Evolutionary conservation across 2,113 vertebrate genomes (phyloP).

Genomic region (Dipodomys merriami): DNA sequence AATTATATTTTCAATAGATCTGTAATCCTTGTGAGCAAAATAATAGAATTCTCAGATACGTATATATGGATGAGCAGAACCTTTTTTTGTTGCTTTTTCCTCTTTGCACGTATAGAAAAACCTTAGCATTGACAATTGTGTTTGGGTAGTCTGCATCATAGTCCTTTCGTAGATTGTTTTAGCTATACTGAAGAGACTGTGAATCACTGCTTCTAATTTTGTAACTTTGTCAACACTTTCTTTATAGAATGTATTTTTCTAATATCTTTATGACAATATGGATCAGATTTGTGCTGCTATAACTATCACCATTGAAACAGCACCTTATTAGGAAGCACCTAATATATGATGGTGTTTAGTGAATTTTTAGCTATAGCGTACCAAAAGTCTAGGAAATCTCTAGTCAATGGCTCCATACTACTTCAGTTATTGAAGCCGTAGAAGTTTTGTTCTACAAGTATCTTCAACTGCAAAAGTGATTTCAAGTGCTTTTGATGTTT

Average conservation of each 20-base stretch:
- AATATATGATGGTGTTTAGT: constrained; percentile 9
- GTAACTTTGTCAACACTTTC: constrained; percentile 14
- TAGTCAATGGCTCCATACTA: background rate
- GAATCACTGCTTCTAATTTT: constrained; percentile 27
- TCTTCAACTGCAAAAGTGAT: background rate
- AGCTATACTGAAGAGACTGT: background rate
- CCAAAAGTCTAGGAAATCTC: constrained; percentile 5
- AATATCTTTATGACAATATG: constrained; percentile 4
- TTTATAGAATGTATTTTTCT: constrained; percentile 25
- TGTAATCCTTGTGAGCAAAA: background rate
- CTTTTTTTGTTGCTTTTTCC: background rate
- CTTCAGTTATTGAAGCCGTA: background rate
- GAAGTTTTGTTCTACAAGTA: background rate
- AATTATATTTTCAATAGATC: constrained; percentile 24
- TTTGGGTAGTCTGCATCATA: constrained; percentile 2
- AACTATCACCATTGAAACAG: constrained; percentile 21
- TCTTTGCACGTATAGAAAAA: background rate
- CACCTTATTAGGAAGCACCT: background rate
- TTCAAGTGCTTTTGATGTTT: background rate
- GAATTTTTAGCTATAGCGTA: constrained; percentile 17
- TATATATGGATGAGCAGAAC: background rate
- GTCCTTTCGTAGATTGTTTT: constrained; percentile 6
- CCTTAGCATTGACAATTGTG: background rate
- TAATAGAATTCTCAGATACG: no score
- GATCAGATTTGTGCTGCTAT: constrained; percentile 24